Base-by-base conservation (phyloP, 2,797 vertebrate species). In the Malacoraja senta region DNA sequence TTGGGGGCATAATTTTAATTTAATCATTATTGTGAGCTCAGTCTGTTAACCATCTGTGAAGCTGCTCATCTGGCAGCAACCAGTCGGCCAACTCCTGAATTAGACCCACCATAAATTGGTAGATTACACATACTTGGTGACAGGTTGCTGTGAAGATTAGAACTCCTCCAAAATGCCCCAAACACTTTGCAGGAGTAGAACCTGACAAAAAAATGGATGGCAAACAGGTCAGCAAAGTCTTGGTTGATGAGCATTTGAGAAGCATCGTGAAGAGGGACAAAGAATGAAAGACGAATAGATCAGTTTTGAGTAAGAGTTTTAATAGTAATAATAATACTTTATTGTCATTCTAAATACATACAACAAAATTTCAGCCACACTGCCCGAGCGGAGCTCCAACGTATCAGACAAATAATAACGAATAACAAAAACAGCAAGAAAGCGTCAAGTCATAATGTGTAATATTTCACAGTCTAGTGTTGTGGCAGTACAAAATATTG, bases 51-150 rank as follows among this genome's bases (percentile, higher is more conserved):
- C 53, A 86, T n/a, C 26, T 58, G 26, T 86, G 83, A 86, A 61
- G 83, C 61, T 86, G 15, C 58, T 63, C 29, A 63, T 86, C 58
- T 86, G 83, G 58, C 83, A 86, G 58, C 83, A 86, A 63, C 58
- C 32, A 8, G 58, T n/a, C 29, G 29, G 17, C 58, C 83, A 63
- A 86, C 58, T n/a, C n/a, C 83, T 86, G 58, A 63, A 86, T 86
- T 86, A 86, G 53, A 63, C 83, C n/a, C 12, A 86, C 83, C 83
- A 86, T 58, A 63, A 86, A 86, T n/a, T 19, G 83, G 61, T n/a
- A 8, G 35, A 17, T 81, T 81, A 3, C 35, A n/a, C 24, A 29
- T 58, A 61, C 58, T 86, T 15, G 21, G 10, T 63, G 58, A 32
- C 58, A 7, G 1, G 3, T 63, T 84, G 80, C 58, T 26, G 29